Evolutionary conservation across 2,888 invertebrate species (phyloP).

Genomic region (Apoda limacodes): DNA sequence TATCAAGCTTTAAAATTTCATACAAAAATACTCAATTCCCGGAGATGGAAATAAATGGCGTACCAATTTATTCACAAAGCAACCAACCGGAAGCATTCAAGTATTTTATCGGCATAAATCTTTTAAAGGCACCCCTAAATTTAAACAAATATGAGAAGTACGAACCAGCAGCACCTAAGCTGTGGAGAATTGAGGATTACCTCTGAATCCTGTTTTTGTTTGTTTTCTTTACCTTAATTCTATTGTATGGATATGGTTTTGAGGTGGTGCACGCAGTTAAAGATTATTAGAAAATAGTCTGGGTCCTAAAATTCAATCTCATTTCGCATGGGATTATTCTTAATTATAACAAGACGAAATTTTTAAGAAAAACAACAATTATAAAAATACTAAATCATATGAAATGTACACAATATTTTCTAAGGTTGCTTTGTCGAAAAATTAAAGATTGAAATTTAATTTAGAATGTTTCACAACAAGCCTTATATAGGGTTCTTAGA

Average conservation of each 20-base stretch:
- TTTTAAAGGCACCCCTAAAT: slow-evolving; percentile 43
- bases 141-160: slow-evolving; percentile 59
- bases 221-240: slow-evolving; percentile 60
- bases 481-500: too few relatives aligned
- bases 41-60: slow-evolving; percentile 57
- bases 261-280: too few relatives aligned
- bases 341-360: too few relatives aligned
- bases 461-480: too few relatives aligned
- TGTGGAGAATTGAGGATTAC: slow-evolving; percentile 56
- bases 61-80: slow-evolving; percentile 54
- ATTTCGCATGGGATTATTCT: too few relatives aligned
- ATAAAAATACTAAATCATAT: too few relatives aligned
- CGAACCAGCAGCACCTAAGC: slow-evolving; percentile 42
- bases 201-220: slow-evolving; percentile 66
- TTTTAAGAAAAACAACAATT: too few relatives aligned
- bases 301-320: too few relatives aligned
- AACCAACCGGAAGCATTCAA: slow-evolving; percentile 59
- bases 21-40: slow-evolving; percentile 38
- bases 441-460: too few relatives aligned
- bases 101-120: slow-evolving; percentile 46
- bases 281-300: too few relatives aligned
- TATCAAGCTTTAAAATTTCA: slow-evolving; percentile 46
- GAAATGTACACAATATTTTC: too few relatives aligned
- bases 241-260: slow-evolving; percentile 38
- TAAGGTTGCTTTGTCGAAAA: too few relatives aligned